phyloP scores from a whole-genome alignment of 2,888 invertebrate genomes.

The Heliconius aoede region DNA sequence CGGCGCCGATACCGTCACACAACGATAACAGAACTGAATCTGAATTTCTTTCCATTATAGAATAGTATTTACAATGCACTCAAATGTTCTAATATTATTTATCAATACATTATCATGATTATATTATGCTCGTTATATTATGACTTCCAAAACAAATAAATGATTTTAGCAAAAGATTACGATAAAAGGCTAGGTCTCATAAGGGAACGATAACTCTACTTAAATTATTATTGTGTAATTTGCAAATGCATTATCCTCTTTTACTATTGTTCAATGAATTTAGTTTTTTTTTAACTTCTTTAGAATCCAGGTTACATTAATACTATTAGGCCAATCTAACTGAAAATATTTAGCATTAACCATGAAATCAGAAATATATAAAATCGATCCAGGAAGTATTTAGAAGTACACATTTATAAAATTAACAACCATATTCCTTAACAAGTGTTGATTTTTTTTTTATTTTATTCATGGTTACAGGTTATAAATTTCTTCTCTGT shows the following conservation, averaged over 20 bases:
- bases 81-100: constrained; percentile 22
- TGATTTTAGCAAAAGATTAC: background rate
- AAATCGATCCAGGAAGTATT: no score
- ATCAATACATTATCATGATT: constrained; percentile 24
- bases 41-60: constrained; percentile 38
- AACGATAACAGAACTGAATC: constrained; percentile 42
- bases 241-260: background rate
- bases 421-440: no score
- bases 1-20: constrained; percentile 38
- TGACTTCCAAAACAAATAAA: constrained; percentile 15
- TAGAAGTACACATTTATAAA: no score
- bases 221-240: background rate
- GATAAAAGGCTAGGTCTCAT: background rate
- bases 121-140: constrained; percentile 19
- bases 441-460: no score
- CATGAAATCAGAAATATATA: background rate
- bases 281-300: background rate
- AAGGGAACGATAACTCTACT: no score
- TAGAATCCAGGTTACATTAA: background rate
- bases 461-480: no score
- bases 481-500: background rate
- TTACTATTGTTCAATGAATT: background rate
- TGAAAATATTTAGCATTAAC: background rate
- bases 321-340: background rate
- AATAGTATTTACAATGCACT: constrained; percentile 41